Conservation (phyloP, 1,140 invertebrate genomes). For the Drosophila triauraria region DNA sequence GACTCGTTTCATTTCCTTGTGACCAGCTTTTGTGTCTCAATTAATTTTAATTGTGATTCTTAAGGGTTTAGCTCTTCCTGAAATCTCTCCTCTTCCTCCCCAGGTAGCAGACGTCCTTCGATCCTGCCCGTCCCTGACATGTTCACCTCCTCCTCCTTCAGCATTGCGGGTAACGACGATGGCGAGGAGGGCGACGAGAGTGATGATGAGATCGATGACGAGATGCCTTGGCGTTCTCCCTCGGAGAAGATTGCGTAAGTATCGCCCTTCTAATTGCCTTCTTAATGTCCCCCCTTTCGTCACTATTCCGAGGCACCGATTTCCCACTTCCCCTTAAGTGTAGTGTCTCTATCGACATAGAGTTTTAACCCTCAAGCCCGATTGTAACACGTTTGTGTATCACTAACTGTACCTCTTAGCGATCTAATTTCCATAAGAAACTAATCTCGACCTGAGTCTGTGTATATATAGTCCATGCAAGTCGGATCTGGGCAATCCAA, state of each 20-base stretch:
- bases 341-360: conserved; percentile 53
- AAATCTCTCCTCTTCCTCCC: neutral
- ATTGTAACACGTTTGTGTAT: conserved; percentile 40
- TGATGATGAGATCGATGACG: conserved; percentile 94
- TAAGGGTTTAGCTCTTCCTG: no score
- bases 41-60: no score
- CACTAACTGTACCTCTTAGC: conserved; percentile 41
- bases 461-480: conserved; percentile 34
- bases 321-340: conserved; percentile 17
- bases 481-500: conserved; percentile 1
- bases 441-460: conserved; percentile 11
- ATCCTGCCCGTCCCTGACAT: conserved; percentile 95
- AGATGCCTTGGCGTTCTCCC: conserved; percentile 94
- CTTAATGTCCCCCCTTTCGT: neutral
- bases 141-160: conserved; percentile 91
- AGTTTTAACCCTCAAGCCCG: conserved; percentile 29
- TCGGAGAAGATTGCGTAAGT: conserved; percentile 96
- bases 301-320: conserved; percentile 54
- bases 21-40: no score
- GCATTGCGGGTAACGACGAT: conserved; percentile 90
- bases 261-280: conserved; percentile 2
- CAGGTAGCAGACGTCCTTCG: conserved; percentile 93
- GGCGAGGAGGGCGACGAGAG: conserved; percentile 92
- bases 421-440: conserved; percentile 9
- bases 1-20: no score